Conservation (phyloP, 2,888 invertebrate species). For the Drosophila heteroneura region DNA sequence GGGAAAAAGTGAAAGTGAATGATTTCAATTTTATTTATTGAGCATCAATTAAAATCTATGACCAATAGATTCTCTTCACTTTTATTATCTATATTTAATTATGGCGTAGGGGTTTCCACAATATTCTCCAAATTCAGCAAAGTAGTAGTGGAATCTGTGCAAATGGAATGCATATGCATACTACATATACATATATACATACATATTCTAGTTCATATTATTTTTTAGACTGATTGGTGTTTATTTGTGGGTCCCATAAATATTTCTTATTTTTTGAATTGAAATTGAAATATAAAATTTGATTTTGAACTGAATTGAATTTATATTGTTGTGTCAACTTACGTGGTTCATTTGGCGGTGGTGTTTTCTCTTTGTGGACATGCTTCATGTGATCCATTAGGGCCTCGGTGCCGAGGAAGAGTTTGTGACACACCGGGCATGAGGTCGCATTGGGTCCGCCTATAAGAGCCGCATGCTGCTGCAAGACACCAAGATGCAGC, state of each 20-base stretch:
- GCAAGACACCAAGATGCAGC: conserved; percentile 96
- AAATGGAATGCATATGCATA: too few relatives aligned
- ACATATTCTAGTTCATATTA: too few relatives aligned
- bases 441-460: conserved; percentile 96
- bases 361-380: conserved; percentile 94
- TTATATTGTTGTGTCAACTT: conserved; percentile 12
- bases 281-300: neutral
- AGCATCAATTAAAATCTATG: neutral
- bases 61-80: neutral
- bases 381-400: conserved; percentile 98
- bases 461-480: conserved; percentile 97
- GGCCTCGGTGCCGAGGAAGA: conserved; percentile 96
- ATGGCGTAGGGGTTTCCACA: too few relatives aligned
- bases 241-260: neutral
- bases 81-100: neutral
- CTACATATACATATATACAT: too few relatives aligned
- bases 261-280: neutral
- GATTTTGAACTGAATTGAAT: neutral
- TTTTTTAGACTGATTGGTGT: neutral
- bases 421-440: conserved; percentile 97
- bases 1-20: neutral
- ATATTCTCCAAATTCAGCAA: too few relatives aligned
- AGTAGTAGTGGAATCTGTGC: too few relatives aligned
- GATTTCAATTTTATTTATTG: neutral
- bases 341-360: conserved; percentile 52